These are phyloP conservation scores for Oligia strigilis DNA, from an alignment of 2,888 invertebrate genomes.

Conservation along the genomic window DNA sequence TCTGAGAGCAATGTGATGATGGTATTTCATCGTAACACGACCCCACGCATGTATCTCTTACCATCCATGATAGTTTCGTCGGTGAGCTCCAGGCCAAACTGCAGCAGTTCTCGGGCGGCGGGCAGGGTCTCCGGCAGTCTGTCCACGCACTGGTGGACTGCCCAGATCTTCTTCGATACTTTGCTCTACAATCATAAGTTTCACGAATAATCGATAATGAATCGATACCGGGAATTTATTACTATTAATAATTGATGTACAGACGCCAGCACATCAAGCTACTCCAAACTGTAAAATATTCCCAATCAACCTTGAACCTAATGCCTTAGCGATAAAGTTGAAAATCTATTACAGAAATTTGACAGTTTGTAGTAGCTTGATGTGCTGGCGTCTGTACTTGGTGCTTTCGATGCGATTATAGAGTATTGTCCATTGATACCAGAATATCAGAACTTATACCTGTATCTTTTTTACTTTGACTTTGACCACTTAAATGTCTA, in stretches of 20 bases:
- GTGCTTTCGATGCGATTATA: neutral
- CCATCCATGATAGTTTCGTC: constrained; percentile 91
- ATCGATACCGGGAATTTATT: neutral
- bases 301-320: too few relatives aligned
- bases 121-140: constrained; percentile 93
- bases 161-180: constrained; percentile 94
- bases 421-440: neutral
- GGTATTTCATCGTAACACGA: too few relatives aligned
- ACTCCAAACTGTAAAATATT: too few relatives aligned
- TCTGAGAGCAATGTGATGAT: too few relatives aligned
- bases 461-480: neutral
- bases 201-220: neutral
- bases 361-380: too few relatives aligned
- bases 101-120: constrained; percentile 93
- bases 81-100: constrained; percentile 93
- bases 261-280: too few relatives aligned
- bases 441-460: neutral
- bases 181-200: constrained; percentile 89
- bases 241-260: too few relatives aligned
- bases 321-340: too few relatives aligned
- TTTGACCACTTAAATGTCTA: too few relatives aligned
- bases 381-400: neutral
- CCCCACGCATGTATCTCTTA: constrained; percentile 30
- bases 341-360: too few relatives aligned
- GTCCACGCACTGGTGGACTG: constrained; percentile 94